phyloP scores from a whole-genome alignment of 2,888 invertebrate genomes.

The Caenorhabditis becei region DNA sequence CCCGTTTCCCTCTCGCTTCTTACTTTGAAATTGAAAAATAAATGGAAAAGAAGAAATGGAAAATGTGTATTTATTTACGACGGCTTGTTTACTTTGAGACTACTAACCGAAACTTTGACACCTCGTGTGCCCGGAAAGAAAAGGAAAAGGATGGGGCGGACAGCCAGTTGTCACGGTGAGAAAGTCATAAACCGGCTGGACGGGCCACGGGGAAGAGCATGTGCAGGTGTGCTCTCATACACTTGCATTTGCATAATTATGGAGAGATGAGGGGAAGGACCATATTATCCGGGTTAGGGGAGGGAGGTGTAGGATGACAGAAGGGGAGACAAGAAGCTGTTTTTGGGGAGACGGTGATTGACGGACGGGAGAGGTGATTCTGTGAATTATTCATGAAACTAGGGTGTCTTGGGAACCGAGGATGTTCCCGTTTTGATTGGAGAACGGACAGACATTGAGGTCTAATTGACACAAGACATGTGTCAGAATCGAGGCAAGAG shows the following conservation, averaged over 20 bases:
- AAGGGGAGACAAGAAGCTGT: conserved; percentile 18
- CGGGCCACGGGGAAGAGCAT: conserved; percentile 6
- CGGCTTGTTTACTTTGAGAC: conserved; percentile 28
- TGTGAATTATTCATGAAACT: conserved; percentile 48
- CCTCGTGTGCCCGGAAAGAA: conserved; percentile 5
- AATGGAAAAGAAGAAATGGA: conserved; percentile 37
- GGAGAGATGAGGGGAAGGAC: conserved; percentile 37
- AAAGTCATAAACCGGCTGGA: conserved; percentile 38
- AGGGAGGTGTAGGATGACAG: conserved; percentile 36
- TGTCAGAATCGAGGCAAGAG: too few species aligned
- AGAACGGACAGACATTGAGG: background rate
- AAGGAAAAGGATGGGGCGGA: conserved; percentile 2
- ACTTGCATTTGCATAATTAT: conserved; percentile 60
- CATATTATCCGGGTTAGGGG: conserved; percentile 35
- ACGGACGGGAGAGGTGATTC: conserved; percentile 38
- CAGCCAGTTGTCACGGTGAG: conserved; percentile 31
- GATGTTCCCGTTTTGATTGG: background rate
- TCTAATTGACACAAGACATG: too few species aligned
- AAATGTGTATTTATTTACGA: background rate
- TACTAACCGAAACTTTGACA: conserved; percentile 2
- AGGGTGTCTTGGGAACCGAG: conserved; percentile 1
- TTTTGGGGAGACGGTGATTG: conserved; percentile 41
- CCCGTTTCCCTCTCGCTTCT: background rate
- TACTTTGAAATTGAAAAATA: conserved; percentile 54
- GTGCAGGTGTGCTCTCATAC: conserved; percentile 50